These are phyloP conservation scores for Tychaedon coryphoeus DNA, from an alignment of 2,113 vertebrate species.

Conservation along the genomic window DNA sequence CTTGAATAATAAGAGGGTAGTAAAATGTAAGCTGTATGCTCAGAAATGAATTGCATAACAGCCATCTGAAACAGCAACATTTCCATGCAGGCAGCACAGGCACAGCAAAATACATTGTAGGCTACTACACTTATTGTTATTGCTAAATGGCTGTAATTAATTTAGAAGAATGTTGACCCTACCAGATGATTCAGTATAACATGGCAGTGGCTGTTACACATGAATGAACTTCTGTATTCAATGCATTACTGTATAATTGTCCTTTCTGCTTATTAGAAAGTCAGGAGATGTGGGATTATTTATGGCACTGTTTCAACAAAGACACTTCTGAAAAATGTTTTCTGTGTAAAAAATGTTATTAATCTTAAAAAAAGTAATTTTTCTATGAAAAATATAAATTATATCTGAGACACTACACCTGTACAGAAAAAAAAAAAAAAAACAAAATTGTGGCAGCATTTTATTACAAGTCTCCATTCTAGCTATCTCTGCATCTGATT, in stretches of 20 bases:
- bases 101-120: conserved; percentile 8
- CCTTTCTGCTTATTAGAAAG: conserved; percentile 54
- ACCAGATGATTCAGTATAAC: conserved; percentile 18
- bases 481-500: neutral
- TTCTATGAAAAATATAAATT: neutral
- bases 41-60: neutral
- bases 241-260: conserved; percentile 1
- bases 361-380: neutral
- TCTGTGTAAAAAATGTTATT: neutral
- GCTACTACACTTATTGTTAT: conserved; percentile 18
- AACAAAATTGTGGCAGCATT: neutral
- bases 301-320: conserved; percentile 1
- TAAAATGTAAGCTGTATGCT: neutral
- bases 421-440: neutral
- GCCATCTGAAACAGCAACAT: neutral
- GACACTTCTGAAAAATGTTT: neutral
- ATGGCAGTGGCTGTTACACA: neutral
- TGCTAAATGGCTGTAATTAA: conserved; percentile 62
- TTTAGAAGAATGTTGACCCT: conserved; percentile 50
- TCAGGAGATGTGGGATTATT: conserved; percentile 12
- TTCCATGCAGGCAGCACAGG: conserved; percentile 42
- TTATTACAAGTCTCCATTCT: neutral
- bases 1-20: conserved; percentile 45
- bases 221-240: neutral
- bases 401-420: neutral